Evolutionary conservation across 2,888 invertebrate genomes (phyloP).

Genomic region (Trissoscelio sp.): DNA sequence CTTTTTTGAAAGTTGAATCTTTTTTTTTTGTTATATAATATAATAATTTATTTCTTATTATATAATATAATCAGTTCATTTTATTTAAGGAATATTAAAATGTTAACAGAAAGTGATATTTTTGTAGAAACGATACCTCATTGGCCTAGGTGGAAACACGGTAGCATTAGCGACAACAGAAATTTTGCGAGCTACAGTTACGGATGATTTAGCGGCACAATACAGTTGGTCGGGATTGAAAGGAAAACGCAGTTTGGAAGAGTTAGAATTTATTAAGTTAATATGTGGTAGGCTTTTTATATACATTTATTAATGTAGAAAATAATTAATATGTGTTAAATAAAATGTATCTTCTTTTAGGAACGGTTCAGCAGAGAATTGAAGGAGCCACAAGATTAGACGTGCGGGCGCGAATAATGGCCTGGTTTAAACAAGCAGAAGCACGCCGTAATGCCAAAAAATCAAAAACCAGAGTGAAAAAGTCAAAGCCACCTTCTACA

Average conservation of each 20-base stretch:
- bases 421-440: conserved; percentile 68
- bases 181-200: conserved; percentile 62
- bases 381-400: conserved; percentile 66
- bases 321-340: too few species aligned
- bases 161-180: conserved; percentile 64
- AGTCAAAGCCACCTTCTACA: conserved; percentile 37
- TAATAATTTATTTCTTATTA: too few species aligned
- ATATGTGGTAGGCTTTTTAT: conserved; percentile 49
- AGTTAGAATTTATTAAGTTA: conserved; percentile 63
- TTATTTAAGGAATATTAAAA: too few species aligned
- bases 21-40: too few species aligned
- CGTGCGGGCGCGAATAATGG: conserved; percentile 67
- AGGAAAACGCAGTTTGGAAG: conserved; percentile 66
- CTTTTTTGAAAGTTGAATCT: not conserved
- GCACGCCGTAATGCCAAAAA: conserved; percentile 63
- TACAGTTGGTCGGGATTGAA: conserved; percentile 68
- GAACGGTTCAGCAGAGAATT: conserved; percentile 66
- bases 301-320: not conserved
- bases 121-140: conserved; percentile 59
- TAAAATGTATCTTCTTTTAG: conserved; percentile 14
- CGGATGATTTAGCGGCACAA: conserved; percentile 63
- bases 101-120: not conserved
- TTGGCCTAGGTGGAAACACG: conserved; percentile 64
- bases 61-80: too few species aligned
- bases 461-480: conserved; percentile 57